A percentile compares a stretch with the other conserved stretches of the same genome.
phyloP scores from a whole-genome alignment of 1,140 invertebrate genomes.

The Aradophagus sp. region DNA sequence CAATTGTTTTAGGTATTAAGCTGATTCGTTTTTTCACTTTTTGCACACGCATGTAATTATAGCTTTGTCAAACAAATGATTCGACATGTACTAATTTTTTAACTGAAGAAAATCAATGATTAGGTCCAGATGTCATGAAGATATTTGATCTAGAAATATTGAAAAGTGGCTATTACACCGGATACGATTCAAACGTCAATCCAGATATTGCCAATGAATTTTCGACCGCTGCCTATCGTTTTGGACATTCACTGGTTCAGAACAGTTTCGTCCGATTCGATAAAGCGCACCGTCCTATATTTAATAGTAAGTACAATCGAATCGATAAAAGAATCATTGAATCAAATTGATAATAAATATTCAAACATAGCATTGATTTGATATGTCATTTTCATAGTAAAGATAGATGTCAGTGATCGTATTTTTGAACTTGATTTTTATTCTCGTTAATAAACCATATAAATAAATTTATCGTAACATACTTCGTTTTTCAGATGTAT shows the following conservation, averaged over 20 bases:
- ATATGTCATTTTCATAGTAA: too few relatives aligned
- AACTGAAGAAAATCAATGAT: too few relatives aligned
- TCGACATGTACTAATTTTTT: slow-evolving; percentile 17
- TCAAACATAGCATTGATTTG: too few relatives aligned
- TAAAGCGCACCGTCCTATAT: slow-evolving; percentile 78
- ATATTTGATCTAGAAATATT: slow-evolving; percentile 81
- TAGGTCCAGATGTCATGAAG: slow-evolving; percentile 81
- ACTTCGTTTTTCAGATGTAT: slow-evolving; percentile 78
- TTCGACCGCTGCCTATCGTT: slow-evolving; percentile 94
- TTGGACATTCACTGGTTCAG: slow-evolving; percentile 95
- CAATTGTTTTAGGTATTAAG: slow-evolving; percentile 80
- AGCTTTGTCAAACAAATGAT: too few relatives aligned
- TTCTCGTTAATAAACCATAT: too few relatives aligned
- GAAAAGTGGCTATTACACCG: slow-evolving; percentile 79
- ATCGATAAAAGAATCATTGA: too few relatives aligned
- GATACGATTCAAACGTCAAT: slow-evolving; percentile 88
- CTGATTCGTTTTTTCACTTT: slow-evolving; percentile 4
- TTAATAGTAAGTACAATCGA: slow-evolving; percentile 79
- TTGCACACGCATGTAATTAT: too few relatives aligned
- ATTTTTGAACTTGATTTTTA: too few relatives aligned
- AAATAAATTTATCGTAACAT: too few relatives aligned
- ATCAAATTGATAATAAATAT: too few relatives aligned
- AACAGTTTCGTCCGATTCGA: slow-evolving; percentile 82
- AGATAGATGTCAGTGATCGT: too few relatives aligned
- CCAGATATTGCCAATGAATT: slow-evolving; percentile 94